phyloP scores from a whole-genome alignment of 2,113 vertebrate species.

The Lepisosteus oculatus region DNA sequence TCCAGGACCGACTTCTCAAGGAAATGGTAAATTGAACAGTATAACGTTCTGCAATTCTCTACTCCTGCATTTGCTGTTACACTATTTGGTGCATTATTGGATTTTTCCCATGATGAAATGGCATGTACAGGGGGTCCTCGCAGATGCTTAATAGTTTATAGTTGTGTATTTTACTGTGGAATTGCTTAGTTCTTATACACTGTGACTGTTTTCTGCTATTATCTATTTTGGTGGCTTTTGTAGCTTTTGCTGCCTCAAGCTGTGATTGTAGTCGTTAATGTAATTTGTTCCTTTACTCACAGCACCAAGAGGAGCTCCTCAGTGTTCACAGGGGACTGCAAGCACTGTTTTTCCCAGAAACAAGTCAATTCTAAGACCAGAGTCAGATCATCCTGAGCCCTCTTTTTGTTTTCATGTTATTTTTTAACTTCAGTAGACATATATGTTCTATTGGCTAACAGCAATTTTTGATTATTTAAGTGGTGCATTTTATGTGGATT shows the following conservation, averaged over 20 bases:
- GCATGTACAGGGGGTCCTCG: neutral
- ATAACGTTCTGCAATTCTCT: neutral
- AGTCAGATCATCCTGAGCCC: neutral
- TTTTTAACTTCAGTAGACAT: no score
- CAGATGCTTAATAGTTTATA: neutral
- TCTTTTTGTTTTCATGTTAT: no score
- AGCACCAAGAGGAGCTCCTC: conserved; percentile 64
- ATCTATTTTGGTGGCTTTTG: neutral
- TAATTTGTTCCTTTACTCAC: conserved; percentile 14
- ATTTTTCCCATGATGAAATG: neutral
- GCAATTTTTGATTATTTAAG: no score
- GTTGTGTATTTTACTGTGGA: neutral
- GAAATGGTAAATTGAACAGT: conserved; percentile 60
- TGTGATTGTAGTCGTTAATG: neutral
- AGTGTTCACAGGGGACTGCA: conserved; percentile 62
- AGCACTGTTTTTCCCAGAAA: conserved; percentile 57
- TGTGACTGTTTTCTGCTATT: neutral
- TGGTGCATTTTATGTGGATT: no score
- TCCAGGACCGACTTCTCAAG: conserved; percentile 62
- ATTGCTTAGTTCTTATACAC: conserved; percentile 3
- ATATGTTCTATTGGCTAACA: no score
- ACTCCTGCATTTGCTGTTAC: neutral
- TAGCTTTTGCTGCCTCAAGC: conserved; percentile 20
- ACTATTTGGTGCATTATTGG: neutral
- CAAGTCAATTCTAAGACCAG: conserved; percentile 39